Percentiles rank a stretch among this genome's conserved stretches.
phyloP scores from a whole-genome alignment of 2,888 invertebrate genomes.

The Glyphotaelius pellucidus region DNA sequence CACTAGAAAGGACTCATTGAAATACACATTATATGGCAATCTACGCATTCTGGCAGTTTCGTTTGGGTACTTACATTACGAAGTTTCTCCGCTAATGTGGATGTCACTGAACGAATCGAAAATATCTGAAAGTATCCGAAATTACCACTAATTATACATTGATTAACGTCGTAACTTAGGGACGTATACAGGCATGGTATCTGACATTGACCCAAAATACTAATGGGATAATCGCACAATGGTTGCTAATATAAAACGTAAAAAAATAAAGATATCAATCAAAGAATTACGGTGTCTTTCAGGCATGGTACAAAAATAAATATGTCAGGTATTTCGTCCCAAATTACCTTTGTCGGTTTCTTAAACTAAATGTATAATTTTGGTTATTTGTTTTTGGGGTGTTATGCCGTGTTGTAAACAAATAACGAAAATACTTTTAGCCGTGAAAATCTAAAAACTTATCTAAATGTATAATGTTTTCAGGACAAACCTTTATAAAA shows the following conservation, averaged over 20 bases:
- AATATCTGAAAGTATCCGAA: conserved; percentile 60
- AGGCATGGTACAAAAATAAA: neutral
- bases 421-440: too few species aligned
- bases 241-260: neutral
- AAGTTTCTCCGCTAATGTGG: conserved; percentile 63
- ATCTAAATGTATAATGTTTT: too few species aligned
- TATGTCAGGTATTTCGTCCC: neutral
- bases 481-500: neutral
- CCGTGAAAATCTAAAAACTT: too few species aligned
- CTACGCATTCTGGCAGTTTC: neutral
- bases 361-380: neutral
- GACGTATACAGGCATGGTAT: neutral
- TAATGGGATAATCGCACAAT: neutral
- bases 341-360: neutral
- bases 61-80: conserved; percentile 59
- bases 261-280: conserved; percentile 10
- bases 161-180: neutral
- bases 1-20: neutral
- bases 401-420: too few species aligned
- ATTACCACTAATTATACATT: conserved; percentile 15
- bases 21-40: neutral
- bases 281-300: neutral
- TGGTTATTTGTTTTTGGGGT: too few species aligned
- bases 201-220: conserved; percentile 3
- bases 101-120: conserved; percentile 63